Percentiles rank a stretch among this genome's conserved stretches.
Conservation (phyloP, 2,888 invertebrate genomes). For the Ornithoptera priamus region DNA sequence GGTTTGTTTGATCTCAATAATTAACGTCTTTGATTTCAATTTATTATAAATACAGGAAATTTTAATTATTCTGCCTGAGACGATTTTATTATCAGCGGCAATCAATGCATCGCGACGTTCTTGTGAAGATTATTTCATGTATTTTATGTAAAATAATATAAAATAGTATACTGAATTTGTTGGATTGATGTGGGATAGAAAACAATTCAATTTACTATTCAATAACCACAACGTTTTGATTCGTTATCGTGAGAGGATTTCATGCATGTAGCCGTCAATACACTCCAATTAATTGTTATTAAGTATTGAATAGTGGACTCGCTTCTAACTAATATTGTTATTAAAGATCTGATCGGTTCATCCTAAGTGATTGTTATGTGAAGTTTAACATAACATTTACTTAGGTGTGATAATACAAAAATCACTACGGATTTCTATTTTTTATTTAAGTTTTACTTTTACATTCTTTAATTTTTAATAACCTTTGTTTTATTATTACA, state of each 20-base stretch:
- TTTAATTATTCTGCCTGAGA: background rate
- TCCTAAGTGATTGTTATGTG: background rate
- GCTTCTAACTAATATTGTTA: background rate
- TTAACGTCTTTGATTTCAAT: background rate
- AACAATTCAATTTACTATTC: background rate
- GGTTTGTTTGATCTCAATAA: background rate
- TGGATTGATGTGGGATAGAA: background rate
- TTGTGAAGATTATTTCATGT: background rate
- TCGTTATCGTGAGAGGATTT: background rate
- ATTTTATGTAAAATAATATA: background rate
- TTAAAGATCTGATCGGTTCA: background rate
- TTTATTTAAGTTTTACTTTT: background rate
- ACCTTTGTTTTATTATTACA: conserved; percentile 13
- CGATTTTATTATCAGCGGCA: background rate
- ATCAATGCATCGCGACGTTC: background rate
- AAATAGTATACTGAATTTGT: background rate
- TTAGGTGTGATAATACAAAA: background rate
- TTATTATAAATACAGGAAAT: background rate
- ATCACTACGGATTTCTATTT: no score
- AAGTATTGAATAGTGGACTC: background rate
- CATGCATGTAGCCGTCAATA: background rate
- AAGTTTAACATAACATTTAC: background rate
- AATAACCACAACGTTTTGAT: background rate
- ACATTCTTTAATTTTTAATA: background rate
- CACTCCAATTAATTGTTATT: background rate